Base-by-base conservation (phyloP, 1,140 invertebrate species). In the Varroa destructor region DNA sequence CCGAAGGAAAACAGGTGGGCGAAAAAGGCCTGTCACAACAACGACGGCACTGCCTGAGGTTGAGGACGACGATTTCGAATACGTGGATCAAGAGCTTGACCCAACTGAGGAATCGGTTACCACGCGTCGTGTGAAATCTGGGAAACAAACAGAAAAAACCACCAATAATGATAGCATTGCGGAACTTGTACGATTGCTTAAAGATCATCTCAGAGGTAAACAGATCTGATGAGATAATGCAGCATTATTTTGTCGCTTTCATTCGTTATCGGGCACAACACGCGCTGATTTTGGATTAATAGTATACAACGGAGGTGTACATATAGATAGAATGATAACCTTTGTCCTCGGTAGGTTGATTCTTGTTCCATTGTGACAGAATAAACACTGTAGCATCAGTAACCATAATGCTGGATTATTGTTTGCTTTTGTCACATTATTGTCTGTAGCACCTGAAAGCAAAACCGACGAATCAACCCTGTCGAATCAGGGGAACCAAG, bases 61-160 rank as follows among this genome's bases (percentile, higher is more conserved):
- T 12, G 58, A 43, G n/a, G 73, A 73, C 70, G 73, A 0, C 58
- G 72, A 4, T 25, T 74, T 3, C 61, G 71, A 43, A 71, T 71
- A 0, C 72, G 74, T 56, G 10, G 73, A 55, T 64, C 74, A 70
- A 73, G 71, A n/a, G 71, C 73, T 8, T 72, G 70, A 43, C 70
- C 74, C n/a, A 71, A 72, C 12, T 71, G 6, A 72, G 71, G 54
- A 57, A 43, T 12, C 71, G 64, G 37, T 55, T 6, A 43, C 51
- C 43, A 2, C 43, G 36, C n/a, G 10, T 12, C 46, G 3, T 58
- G 72, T 40, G 42, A 71, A 43, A 72, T 71, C 42, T 73, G 71
- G 14, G 14, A 67, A 67, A 67, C 61, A 67, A 10, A 46, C 14
- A 40, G 12, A 40, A 3, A 67, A 67, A 8, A 3, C 46, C 8